Evolutionary conservation across 2,888 invertebrate genomes (phyloP).

Genomic region (Calameuta pallipes): DNA sequence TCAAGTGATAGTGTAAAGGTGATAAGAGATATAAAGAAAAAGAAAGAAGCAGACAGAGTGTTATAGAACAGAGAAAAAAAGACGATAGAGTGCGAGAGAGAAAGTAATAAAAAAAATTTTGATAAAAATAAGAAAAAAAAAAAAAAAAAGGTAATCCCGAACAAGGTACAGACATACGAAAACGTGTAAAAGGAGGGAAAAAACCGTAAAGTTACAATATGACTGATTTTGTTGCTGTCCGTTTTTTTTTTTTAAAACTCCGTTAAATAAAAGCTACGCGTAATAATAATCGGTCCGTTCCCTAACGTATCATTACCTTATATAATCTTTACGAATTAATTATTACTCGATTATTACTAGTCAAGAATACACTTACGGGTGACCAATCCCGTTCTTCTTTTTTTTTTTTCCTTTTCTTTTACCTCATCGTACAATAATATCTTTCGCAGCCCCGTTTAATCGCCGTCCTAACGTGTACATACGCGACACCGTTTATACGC

Average conservation of each 20-base stretch:
- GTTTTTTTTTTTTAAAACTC: background rate
- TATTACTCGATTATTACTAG: conserved; percentile 58
- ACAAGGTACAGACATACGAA: too few species aligned
- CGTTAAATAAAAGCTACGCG: conserved; percentile 49
- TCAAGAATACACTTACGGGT: conserved; percentile 51
- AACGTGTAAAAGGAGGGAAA: background rate
- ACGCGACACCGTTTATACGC: too few species aligned
- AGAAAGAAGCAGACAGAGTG: too few species aligned
- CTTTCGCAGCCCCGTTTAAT: conserved; percentile 16
- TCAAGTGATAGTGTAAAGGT: too few species aligned
- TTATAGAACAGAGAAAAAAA: background rate
- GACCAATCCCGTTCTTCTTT: conserved; percentile 1
- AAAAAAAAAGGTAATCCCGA: too few species aligned
- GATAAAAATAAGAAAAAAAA: conserved; percentile 3
- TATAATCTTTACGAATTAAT: conserved; percentile 33
- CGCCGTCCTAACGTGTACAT: too few species aligned
- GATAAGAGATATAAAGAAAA: too few species aligned
- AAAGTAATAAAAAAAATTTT: conserved; percentile 19
- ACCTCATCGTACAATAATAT: background rate
- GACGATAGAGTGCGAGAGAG: conserved; percentile 21
- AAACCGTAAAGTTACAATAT: background rate
- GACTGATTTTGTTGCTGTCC: conserved; percentile 10
- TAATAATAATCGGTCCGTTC: conserved; percentile 15
- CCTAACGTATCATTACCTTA: conserved; percentile 9
- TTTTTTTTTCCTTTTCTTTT: background rate